Percentiles rank a stretch among this genome's conserved stretches.
Evolutionary conservation across 2,888 invertebrate species (phyloP).

Genomic region (Heliconius sara): DNA sequence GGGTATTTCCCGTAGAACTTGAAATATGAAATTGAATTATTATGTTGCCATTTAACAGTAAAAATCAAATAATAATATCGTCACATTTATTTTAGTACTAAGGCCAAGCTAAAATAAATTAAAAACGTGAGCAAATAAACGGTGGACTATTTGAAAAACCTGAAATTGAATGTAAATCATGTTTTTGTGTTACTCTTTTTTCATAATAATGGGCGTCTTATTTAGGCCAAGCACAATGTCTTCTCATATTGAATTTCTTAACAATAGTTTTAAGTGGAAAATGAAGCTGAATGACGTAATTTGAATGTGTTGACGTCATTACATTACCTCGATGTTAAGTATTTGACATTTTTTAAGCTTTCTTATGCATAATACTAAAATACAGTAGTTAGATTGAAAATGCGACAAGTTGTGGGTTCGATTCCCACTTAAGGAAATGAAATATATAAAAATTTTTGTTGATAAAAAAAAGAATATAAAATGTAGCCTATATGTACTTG

Average conservation of each 20-base stretch:
- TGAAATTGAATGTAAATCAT: not conserved
- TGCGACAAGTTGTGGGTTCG: too few species aligned
- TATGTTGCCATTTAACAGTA: not conserved
- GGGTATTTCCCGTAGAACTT: too few species aligned
- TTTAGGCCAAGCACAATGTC: constrained; percentile 2
- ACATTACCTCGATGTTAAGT: not conserved
- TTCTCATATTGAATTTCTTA: constrained; percentile 13
- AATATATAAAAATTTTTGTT: too few species aligned
- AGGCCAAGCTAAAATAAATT: not conserved
- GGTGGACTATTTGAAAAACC: not conserved
- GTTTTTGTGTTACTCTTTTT: not conserved
- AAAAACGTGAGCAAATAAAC: not conserved
- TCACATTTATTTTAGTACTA: not conserved
- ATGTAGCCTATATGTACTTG: not conserved
- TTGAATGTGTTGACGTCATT: not conserved
- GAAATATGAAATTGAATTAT: not conserved
- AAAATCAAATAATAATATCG: not conserved
- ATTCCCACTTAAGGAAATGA: too few species aligned
- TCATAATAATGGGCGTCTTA: not conserved
- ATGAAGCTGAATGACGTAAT: not conserved
- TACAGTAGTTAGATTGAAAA: not conserved
- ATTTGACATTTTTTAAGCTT: not conserved
- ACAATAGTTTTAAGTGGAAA: constrained; percentile 16
- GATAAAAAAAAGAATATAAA: too few species aligned
- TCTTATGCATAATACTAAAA: not conserved